Conservation (phyloP, 2,797 vertebrate genomes). For the Phoebastria nigripes region DNA sequence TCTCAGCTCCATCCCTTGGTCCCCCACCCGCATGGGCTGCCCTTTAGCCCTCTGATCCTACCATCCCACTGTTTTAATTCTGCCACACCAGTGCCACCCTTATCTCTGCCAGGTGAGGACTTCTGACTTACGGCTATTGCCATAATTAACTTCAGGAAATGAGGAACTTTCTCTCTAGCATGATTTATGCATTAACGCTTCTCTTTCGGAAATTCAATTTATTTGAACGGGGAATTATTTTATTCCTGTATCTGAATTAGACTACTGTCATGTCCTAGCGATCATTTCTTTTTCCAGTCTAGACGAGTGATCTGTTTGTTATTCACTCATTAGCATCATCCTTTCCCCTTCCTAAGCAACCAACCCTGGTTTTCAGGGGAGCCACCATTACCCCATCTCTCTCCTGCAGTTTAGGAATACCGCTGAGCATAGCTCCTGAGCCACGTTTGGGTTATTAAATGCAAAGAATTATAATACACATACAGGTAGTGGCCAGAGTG, state of each 20-base stretch:
- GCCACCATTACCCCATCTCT: neutral
- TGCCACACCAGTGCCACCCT: neutral
- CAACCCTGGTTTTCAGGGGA: neutral
- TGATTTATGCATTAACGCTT: neutral
- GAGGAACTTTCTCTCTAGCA: neutral
- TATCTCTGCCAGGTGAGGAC: neutral
- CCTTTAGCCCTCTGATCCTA: neutral
- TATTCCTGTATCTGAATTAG: neutral
- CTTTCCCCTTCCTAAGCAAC: neutral
- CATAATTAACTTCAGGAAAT: neutral
- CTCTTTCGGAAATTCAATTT: neutral
- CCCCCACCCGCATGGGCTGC: fast-evolving
- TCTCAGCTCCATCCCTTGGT: neutral
- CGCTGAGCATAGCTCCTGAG: neutral
- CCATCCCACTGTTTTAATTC: neutral
- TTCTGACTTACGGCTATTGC: neutral
- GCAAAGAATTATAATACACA: neutral
- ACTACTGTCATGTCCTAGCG: neutral
- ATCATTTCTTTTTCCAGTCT: neutral
- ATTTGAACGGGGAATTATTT: neutral
- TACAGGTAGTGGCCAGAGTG: neutral
- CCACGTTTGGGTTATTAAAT: neutral
- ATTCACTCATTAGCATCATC: neutral
- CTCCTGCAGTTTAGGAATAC: neutral
- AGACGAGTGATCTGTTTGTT: neutral